Percentiles rank a stretch among this genome's conserved stretches.
These are phyloP conservation scores for Nomada goodeniana DNA, from an alignment of 2,888 invertebrate species.

Conservation along the genomic window DNA sequence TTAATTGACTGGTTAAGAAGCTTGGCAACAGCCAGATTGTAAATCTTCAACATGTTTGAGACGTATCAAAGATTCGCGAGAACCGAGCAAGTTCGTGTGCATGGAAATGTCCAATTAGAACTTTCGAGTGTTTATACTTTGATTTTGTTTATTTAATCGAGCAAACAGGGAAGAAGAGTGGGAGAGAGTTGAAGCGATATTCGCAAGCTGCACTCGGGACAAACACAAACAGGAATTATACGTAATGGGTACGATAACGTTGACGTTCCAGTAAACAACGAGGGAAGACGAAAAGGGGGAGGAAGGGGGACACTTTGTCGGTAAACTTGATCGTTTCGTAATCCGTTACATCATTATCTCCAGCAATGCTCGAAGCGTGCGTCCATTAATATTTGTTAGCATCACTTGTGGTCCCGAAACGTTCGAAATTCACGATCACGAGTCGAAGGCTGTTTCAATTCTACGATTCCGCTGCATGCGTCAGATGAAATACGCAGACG, in stretches of 20 bases:
- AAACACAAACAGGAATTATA: constrained; percentile 39
- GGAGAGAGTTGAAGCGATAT: not conserved
- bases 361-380: not conserved
- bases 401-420: not conserved
- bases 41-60: not conserved
- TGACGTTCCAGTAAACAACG: constrained; percentile 16
- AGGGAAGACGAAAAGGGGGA: not conserved
- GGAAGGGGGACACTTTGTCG: not conserved
- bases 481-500: not conserved
- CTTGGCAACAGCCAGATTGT: not conserved
- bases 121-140: constrained; percentile 33
- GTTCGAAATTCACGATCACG: not conserved
- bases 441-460: constrained; percentile 9
- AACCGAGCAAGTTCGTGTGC: constrained; percentile 2
- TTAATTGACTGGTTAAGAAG: not conserved
- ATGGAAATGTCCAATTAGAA: constrained; percentile 38
- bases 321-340: constrained; percentile 30
- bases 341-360: constrained; percentile 30
- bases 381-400: not conserved
- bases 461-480: not conserved
- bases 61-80: not conserved
- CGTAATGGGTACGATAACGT: constrained; percentile 16
- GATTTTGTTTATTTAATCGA: constrained; percentile 51
- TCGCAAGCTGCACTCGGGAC: constrained; percentile 1
- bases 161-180: constrained; percentile 6